phyloP scores from a whole-genome alignment of 1,140 invertebrate genomes.

The Zaprionus ghesquierei region DNA sequence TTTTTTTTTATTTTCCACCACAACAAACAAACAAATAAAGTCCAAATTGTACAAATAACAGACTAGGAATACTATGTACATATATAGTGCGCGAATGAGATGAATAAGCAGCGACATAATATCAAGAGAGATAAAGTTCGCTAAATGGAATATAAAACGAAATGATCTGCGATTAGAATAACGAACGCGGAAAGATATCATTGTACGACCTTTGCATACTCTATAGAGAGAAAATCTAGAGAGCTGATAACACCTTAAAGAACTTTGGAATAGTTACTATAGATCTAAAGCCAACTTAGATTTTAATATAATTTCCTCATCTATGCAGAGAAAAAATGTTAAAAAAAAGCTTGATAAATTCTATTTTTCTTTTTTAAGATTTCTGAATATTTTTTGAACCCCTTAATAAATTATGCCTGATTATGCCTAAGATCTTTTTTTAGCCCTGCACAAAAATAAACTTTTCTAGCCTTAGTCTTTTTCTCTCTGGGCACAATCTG shows the following conservation, averaged over 20 bases:
- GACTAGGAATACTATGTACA: constrained; percentile 1
- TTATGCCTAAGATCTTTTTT: background rate
- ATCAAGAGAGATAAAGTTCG: background rate
- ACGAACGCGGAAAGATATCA: background rate
- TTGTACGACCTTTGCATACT: background rate
- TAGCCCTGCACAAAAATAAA: background rate
- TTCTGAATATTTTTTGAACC: background rate
- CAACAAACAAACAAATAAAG: constrained; percentile 47
- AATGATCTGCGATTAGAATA: background rate
- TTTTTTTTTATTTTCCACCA: constrained; percentile 48
- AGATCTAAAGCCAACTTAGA: too few relatives aligned
- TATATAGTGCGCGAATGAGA: background rate
- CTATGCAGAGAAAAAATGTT: too few relatives aligned
- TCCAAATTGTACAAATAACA: constrained; percentile 7
- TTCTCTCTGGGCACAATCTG: background rate
- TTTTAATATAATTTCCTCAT: too few relatives aligned
- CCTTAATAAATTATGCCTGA: background rate
- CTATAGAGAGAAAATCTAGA: background rate
- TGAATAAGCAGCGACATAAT: constrained; percentile 17
- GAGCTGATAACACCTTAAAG: too few relatives aligned
- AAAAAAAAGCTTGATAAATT: background rate
- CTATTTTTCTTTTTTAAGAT: too few relatives aligned
- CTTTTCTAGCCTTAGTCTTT: background rate
- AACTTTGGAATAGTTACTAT: too few relatives aligned
- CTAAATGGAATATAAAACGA: background rate